Base-by-base conservation (phyloP, 37 sponge, comb jelly and placozoan genomes). In the Cliona cf. orientalis region DNA sequence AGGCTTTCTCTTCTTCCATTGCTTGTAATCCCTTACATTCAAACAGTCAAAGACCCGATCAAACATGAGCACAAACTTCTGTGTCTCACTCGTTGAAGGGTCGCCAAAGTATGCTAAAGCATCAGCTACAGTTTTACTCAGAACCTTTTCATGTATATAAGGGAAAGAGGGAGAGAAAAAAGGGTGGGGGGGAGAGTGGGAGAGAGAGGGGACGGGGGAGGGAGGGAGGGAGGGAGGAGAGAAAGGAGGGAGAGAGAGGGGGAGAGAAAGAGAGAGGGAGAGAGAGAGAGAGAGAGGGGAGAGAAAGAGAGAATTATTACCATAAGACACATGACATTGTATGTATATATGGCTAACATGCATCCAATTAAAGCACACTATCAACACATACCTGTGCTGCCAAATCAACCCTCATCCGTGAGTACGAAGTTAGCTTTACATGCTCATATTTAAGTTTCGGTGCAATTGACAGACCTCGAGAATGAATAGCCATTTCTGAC, bases 341-440 rank as follows among this genome's bases (percentile, higher is more conserved):
- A 21, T 69, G 42, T 69, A 28, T 37, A 69, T 37, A 56, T 75
- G 76, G n/a, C 11, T 37, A 57, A 33, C 38, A 75, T 9, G 17
- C 22, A n/a, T 35, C 53, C 40, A 34, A 4, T 5, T 59, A 38
- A 46, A 22, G n/a, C n/a, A n/a, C n/a, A n/a, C n/a, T n/a, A n/a
- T n/a, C n/a, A n/a, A n/a, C n/a, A n/a, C n/a, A n/a, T 67, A 84
- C 85, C 59, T 84, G 85, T 4, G 76, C 85, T 19, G 86, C 79
- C 36, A 85, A 41, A 49, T 77, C 37, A 4, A 77, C 78, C 28
- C 78, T 1, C 86, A 85, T 85, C 29, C 72, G 70, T n/a, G 78
- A 85, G 42, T 68, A 84, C 6, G 85, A 66, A 23, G 76, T 75
- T 31, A 77, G 39, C 14, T 85, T 29, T 0, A 78, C 22, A 75